These are phyloP conservation scores for Lepidothrix coronata DNA, from an alignment of 2,113 vertebrate genomes.

Conservation along the genomic window DNA sequence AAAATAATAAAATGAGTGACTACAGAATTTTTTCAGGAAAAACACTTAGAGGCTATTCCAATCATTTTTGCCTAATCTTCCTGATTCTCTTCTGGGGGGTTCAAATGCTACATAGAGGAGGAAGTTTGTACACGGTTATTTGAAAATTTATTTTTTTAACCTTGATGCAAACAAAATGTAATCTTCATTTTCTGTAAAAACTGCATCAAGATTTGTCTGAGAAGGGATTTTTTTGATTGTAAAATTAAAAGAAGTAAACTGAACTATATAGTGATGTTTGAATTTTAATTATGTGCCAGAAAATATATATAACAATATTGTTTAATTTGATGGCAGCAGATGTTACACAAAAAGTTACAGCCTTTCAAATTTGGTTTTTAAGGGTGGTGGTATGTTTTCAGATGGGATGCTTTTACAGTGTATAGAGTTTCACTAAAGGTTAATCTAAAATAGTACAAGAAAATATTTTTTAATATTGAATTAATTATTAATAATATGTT, in stretches of 20 bases:
- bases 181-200: neutral
- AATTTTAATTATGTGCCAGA: neutral
- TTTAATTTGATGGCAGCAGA: neutral
- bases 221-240: neutral
- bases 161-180: neutral
- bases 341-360: neutral
- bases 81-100: neutral
- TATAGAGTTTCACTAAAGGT: neutral
- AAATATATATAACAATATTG: neutral
- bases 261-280: neutral
- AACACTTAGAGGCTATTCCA: neutral
- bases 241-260: neutral
- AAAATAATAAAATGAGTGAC: neutral
- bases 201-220: neutral
- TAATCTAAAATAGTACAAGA: neutral
- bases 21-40: neutral
- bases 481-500: conserved; percentile 32
- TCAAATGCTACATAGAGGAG: neutral
- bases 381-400: neutral
- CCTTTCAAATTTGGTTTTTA: neutral
- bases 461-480: conserved; percentile 43
- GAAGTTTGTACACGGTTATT: neutral
- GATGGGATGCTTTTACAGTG: neutral
- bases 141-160: neutral
- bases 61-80: neutral